phyloP scores from a whole-genome alignment of 2,888 invertebrate species.

The Gandaritis pyraliata region DNA sequence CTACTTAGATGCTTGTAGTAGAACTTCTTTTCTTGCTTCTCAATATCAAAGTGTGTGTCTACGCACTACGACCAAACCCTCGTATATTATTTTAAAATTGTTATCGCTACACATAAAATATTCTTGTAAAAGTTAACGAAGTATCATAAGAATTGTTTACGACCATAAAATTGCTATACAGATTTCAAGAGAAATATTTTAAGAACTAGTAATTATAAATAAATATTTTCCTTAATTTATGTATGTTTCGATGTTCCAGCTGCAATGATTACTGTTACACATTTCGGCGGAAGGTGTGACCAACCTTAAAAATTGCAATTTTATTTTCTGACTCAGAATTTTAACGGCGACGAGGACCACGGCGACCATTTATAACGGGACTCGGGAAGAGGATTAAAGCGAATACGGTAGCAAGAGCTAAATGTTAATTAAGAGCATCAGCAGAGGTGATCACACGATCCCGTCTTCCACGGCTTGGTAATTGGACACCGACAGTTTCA shows the following conservation, averaged over 20 bases:
- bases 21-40: not conserved
- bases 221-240: slow-evolving; percentile 25
- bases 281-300: slow-evolving; percentile 44
- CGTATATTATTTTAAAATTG: not conserved
- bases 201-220: slow-evolving; percentile 21
- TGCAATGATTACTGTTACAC: slow-evolving; percentile 41
- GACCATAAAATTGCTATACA: slow-evolving; percentile 16
- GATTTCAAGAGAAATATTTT: slow-evolving; percentile 16
- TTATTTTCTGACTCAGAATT: slow-evolving; percentile 58
- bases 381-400: slow-evolving; percentile 58
- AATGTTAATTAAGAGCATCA: slow-evolving; percentile 80
- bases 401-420: slow-evolving; percentile 72
- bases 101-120: not conserved
- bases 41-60: too few relatives aligned
- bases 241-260: slow-evolving; percentile 31
- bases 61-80: too few relatives aligned
- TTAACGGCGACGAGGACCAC: slow-evolving; percentile 63
- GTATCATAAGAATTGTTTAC: slow-evolving; percentile 31
- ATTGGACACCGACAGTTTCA: slow-evolving; percentile 66
- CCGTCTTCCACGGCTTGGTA: slow-evolving; percentile 49
- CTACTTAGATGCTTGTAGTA: too few relatives aligned
- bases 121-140: slow-evolving; percentile 9
- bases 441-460: slow-evolving; percentile 66
- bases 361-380: slow-evolving; percentile 67
- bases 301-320: slow-evolving; percentile 53